Percentiles rank a stretch among this genome's conserved stretches.
Evolutionary conservation across 1,140 invertebrate genomes (phyloP).

Genomic region (Ectropis grisescens): DNA sequence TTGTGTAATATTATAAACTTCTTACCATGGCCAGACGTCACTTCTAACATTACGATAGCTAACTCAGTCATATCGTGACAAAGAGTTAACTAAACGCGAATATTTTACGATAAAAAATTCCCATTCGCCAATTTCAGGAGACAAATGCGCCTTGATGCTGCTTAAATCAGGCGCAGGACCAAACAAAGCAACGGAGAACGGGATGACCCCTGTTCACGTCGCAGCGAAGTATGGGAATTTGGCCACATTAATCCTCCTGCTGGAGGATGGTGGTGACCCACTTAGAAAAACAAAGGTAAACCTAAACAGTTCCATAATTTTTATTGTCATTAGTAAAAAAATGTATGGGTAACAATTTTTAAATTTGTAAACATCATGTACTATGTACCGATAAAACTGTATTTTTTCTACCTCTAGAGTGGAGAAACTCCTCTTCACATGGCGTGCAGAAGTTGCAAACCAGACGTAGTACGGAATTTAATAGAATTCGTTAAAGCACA

Average conservation of each 20-base stretch:
- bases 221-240: constrained; percentile 91
- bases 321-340: too few species aligned
- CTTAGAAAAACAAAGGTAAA: constrained; percentile 89
- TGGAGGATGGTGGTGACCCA: constrained; percentile 93
- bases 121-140: too few species aligned
- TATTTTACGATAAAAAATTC: too few species aligned
- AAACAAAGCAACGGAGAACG: constrained; percentile 92
- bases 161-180: constrained; percentile 97
- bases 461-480: constrained; percentile 88
- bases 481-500: constrained; percentile 87
- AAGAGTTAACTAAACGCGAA: too few species aligned
- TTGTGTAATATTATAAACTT: too few species aligned
- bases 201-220: constrained; percentile 94
- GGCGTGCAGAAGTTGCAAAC: constrained; percentile 86
- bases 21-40: too few species aligned
- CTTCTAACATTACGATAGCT: too few species aligned
- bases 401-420: constrained; percentile 73
- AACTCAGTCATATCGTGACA: too few species aligned
- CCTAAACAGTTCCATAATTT: too few species aligned
- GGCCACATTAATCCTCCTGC: constrained; percentile 84
- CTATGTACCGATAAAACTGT: too few species aligned
- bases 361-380: too few species aligned
- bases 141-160: constrained; percentile 96
- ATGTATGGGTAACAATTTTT: too few species aligned
- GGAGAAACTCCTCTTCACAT: constrained; percentile 97